Evolutionary conservation across 2,888 invertebrate species (phyloP).

Genomic region (Torymus auratus): DNA sequence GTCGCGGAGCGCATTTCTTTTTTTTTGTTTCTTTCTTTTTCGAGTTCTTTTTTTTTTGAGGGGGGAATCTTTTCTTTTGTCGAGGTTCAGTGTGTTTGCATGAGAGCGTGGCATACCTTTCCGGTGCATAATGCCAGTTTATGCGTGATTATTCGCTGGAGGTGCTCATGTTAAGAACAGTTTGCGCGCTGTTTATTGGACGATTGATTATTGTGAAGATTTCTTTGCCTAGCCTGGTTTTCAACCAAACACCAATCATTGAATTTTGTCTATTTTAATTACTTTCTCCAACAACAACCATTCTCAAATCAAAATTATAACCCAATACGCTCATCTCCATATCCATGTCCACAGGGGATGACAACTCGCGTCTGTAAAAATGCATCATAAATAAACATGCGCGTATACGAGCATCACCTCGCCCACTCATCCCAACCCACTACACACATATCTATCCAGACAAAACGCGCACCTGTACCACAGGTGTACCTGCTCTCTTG

Average conservation of each 20-base stretch:
- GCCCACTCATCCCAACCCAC: too few relatives aligned
- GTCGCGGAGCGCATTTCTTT: not conserved
- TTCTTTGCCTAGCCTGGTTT: too few relatives aligned
- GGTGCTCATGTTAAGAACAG: not conserved
- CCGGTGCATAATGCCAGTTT: conserved; percentile 35
- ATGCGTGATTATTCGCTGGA: conserved; percentile 27
- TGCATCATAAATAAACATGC: conserved; percentile 50
- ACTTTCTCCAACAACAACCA: too few relatives aligned
- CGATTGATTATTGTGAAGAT: too few relatives aligned
- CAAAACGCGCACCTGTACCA: too few relatives aligned
- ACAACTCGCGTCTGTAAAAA: not conserved
- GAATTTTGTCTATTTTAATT: too few relatives aligned
- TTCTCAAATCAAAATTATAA: too few relatives aligned
- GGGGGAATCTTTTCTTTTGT: not conserved
- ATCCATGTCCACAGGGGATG: too few relatives aligned
- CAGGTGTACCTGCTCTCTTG: too few relatives aligned
- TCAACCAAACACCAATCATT: too few relatives aligned
- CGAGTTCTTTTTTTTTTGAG: conserved; percentile 1
- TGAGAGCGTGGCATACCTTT: conserved; percentile 9
- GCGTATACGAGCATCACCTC: not conserved
- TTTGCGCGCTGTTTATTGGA: not conserved
- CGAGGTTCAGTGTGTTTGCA: conserved; percentile 5
- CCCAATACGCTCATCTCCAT: too few relatives aligned
- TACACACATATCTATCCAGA: too few relatives aligned
- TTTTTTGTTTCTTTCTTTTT: conserved; percentile 7